Evolutionary conservation across 2,113 vertebrate species (phyloP).

Genomic region (Cyanocitta stelleri): DNA sequence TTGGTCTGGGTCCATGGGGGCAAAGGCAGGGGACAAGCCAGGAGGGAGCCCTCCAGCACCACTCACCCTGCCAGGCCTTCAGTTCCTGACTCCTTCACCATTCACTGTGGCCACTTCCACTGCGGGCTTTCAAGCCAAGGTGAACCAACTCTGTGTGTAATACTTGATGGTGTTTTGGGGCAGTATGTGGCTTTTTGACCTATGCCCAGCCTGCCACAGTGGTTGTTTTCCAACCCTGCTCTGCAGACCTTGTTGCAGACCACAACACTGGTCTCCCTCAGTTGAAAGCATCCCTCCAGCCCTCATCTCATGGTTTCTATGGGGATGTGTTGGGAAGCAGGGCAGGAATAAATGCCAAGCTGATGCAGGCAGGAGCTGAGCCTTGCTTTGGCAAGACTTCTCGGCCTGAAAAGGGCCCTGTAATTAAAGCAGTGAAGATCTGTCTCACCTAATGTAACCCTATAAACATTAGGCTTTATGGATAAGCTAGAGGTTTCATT

Average conservation of each 20-base stretch:
- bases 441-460: not conserved
- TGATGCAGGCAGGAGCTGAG: not conserved
- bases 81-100: not conserved
- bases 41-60: not conserved
- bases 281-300: not conserved
- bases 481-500: not conserved
- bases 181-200: not conserved
- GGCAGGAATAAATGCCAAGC: not conserved
- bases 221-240: not conserved
- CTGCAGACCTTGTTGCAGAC: not conserved
- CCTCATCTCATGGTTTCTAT: fast-evolving
- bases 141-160: not conserved
- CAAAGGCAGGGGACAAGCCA: not conserved
- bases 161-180: not conserved
- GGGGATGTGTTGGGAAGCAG: not conserved
- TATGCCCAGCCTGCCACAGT: not conserved
- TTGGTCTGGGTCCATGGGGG: not conserved
- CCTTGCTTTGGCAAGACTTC: not conserved
- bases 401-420: not conserved
- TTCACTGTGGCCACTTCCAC: not conserved
- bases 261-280: not conserved
- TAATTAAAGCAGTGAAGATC: not conserved
- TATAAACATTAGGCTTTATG: not conserved
- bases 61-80: not conserved
- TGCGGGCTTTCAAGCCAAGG: not conserved